Conservation (phyloP, 2,113 vertebrate genomes). For the Nicator chloris region DNA sequence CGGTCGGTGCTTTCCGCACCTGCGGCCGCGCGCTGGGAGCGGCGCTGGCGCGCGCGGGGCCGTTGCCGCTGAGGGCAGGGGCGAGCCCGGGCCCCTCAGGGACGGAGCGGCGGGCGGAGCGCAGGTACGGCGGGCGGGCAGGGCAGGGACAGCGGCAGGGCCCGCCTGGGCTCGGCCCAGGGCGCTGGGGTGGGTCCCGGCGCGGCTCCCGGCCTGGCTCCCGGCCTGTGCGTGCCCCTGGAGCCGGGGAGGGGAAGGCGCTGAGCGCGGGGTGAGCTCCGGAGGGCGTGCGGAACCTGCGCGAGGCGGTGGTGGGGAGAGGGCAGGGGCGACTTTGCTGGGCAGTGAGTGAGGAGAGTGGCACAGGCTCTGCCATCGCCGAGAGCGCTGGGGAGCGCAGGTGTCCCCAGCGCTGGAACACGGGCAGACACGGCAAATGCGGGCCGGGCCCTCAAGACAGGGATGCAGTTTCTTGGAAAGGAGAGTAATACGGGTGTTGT, state of each 20-base stretch:
- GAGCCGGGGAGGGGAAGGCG: background rate
- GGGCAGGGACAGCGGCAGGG: no score
- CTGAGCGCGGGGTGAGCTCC: no score
- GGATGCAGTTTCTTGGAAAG: background rate
- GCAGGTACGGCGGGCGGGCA: no score
- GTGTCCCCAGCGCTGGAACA: background rate
- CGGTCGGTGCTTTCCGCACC: accelerated
- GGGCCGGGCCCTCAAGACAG: no score
- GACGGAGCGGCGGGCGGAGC: background rate
- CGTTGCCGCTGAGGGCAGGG: background rate
- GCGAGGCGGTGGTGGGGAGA: no score
- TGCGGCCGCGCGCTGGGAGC: background rate
- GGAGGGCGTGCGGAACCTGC: background rate
- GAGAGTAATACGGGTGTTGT: background rate
- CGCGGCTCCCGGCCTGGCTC: no score
- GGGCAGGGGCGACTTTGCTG: no score
- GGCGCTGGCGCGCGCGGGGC: background rate
- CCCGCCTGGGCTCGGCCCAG: background rate
- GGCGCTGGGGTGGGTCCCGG: background rate
- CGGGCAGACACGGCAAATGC: background rate
- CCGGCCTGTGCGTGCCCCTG: background rate
- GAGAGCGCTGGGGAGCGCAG: background rate
- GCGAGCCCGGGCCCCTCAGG: background rate
- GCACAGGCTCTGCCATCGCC: background rate
- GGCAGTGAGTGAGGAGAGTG: background rate